Conservation (phyloP, 2,113 vertebrate species). For the Pituophis catenifer region DNA sequence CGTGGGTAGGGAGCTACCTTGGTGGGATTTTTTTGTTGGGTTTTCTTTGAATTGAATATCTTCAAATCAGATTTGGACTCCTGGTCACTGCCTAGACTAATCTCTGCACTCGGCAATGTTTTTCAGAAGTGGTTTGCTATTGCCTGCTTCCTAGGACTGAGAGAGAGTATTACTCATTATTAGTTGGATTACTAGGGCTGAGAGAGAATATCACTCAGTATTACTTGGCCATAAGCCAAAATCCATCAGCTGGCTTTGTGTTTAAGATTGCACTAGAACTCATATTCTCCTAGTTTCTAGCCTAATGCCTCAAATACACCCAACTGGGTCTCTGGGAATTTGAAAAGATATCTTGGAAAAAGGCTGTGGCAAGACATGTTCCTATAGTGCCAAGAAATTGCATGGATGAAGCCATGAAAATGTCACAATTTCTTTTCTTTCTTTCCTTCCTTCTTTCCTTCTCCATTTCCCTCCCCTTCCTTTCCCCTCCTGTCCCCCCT, state of each 20-base stretch:
- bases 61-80: not conserved
- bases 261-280: not conserved
- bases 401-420: not conserved
- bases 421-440: not conserved
- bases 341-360: not conserved
- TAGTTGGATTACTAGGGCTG: not conserved
- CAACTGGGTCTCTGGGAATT: not conserved
- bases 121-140: not conserved
- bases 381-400: not conserved
- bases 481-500: fast-evolving
- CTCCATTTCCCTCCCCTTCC: fast-evolving
- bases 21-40: not conserved
- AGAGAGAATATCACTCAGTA: not conserved
- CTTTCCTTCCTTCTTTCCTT: not conserved
- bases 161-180: not conserved
- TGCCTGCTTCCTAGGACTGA: not conserved
- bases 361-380: not conserved
- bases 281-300: not conserved
- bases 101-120: not conserved
- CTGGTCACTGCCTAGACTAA: not conserved
- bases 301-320: not conserved
- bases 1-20: not conserved
- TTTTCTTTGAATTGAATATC: not conserved
- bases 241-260: not conserved
- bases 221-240: not conserved